Percentiles rank a stretch among this genome's conserved stretches.
These are phyloP conservation scores for Antheraea assamensis DNA, from an alignment of 2,888 invertebrate species.

Conservation along the genomic window DNA sequence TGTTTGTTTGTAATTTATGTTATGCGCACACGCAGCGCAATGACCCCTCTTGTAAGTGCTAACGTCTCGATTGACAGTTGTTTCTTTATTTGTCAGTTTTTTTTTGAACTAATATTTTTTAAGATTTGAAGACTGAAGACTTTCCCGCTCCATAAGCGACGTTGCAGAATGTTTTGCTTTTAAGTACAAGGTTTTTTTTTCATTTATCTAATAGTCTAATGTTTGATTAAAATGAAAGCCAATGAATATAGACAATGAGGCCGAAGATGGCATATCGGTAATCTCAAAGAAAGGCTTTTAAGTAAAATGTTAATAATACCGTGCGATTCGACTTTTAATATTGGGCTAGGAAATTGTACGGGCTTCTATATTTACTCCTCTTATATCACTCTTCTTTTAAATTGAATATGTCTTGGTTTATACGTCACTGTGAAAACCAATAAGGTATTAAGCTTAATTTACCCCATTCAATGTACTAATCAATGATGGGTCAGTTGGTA, in stretches of 20 bases:
- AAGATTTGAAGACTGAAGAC: neutral
- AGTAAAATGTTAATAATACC: too few relatives aligned
- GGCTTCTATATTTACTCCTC: too few relatives aligned
- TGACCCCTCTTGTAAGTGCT: conserved; percentile 1
- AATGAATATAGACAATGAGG: neutral
- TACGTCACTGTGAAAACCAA: too few relatives aligned
- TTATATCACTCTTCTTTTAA: too few relatives aligned
- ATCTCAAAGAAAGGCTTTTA: neutral
- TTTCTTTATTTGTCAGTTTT: neutral
- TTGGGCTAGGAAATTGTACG: too few relatives aligned
- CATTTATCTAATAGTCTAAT: neutral
- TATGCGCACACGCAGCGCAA: conserved; percentile 10
- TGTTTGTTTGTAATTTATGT: conserved; percentile 5
- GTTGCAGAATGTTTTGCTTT: neutral
- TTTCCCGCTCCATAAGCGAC: neutral
- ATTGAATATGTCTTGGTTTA: too few relatives aligned
- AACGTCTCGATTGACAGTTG: neutral
- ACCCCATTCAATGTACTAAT: neutral
- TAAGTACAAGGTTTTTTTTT: neutral
- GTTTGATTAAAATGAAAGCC: neutral
- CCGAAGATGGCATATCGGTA: neutral
- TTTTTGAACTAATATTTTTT: neutral
- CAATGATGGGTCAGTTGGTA: too few relatives aligned
- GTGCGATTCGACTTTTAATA: too few relatives aligned
- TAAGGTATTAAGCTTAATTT: too few relatives aligned